phyloP scores from a whole-genome alignment of 2,888 invertebrate species.

The Lochmaea capreae region DNA sequence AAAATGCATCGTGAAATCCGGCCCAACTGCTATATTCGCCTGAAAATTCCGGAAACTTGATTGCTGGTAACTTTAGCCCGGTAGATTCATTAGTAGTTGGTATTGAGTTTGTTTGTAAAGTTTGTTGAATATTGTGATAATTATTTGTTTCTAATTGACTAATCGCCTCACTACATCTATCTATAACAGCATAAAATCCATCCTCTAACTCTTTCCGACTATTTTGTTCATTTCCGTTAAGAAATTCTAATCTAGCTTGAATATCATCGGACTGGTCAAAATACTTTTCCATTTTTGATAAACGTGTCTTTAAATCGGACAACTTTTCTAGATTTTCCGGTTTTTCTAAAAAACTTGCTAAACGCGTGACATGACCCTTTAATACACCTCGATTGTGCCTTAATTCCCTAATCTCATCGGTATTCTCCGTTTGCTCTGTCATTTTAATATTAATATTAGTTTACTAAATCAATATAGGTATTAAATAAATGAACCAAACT shows the following conservation, averaged over 20 bases:
- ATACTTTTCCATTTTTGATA: neutral
- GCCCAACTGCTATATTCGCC: constrained; percentile 8
- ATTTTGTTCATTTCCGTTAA: neutral
- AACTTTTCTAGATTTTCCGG: neutral
- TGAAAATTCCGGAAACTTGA: constrained; percentile 5
- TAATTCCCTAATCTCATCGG: constrained; percentile 8
- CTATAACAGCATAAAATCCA: constrained; percentile 3
- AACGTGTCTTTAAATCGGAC: too few species aligned
- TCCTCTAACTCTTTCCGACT: constrained; percentile 4
- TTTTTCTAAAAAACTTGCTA: constrained; percentile 2
- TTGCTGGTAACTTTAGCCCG: neutral
- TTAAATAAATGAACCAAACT: neutral
- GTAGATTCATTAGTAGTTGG: neutral
- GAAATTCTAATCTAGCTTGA: constrained; percentile 10
- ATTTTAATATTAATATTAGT: neutral
- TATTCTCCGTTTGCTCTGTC: neutral
- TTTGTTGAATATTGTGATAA: too few species aligned
- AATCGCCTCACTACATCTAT: neutral
- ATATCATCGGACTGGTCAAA: constrained; percentile 10
- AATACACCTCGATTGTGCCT: constrained; percentile 14
- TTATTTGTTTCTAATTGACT: too few species aligned
- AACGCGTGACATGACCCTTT: constrained; percentile 14
- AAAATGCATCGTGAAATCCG: constrained; percentile 7
- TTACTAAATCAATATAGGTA: neutral
- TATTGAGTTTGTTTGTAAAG: too few species aligned